These are phyloP conservation scores for Pelochelys cantorii DNA, from an alignment of 2,797 vertebrate genomes.

Conservation along the genomic window DNA sequence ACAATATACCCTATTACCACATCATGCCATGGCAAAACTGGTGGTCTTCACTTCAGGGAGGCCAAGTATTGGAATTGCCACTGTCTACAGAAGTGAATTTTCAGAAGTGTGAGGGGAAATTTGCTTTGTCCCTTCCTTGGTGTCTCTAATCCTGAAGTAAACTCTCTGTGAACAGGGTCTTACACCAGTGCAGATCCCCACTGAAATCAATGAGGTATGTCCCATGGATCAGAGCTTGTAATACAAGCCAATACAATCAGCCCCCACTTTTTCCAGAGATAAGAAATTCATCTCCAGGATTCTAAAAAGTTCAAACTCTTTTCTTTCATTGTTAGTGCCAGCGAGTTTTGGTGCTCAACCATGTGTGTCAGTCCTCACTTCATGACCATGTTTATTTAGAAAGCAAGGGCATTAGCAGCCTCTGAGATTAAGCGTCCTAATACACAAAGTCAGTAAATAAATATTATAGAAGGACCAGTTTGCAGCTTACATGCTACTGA, in stretches of 20 bases:
- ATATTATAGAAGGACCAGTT: neutral
- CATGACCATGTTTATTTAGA: neutral
- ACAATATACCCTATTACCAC: neutral
- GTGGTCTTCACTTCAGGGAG: neutral
- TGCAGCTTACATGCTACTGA: neutral
- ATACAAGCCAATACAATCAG: neutral
- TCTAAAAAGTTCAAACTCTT: neutral
- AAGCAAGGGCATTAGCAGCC: neutral
- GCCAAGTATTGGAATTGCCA: neutral
- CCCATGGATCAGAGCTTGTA: neutral
- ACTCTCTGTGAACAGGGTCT: neutral
- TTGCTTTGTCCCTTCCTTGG: neutral
- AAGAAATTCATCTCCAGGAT: neutral
- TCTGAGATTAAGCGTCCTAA: neutral
- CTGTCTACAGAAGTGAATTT: neutral
- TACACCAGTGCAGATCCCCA: neutral
- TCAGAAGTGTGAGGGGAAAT: neutral
- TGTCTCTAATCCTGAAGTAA: neutral
- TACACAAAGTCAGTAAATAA: neutral
- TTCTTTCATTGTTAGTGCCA: neutral
- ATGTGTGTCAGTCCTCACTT: neutral
- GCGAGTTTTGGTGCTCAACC: neutral
- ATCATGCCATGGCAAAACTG: neutral
- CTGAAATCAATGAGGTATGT: neutral
- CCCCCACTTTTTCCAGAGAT: neutral